Evolutionary conservation across 2,888 invertebrate species (phyloP), one percentile per base, ranked within the genome.

Genomic region (Volucella inanis): DNA sequence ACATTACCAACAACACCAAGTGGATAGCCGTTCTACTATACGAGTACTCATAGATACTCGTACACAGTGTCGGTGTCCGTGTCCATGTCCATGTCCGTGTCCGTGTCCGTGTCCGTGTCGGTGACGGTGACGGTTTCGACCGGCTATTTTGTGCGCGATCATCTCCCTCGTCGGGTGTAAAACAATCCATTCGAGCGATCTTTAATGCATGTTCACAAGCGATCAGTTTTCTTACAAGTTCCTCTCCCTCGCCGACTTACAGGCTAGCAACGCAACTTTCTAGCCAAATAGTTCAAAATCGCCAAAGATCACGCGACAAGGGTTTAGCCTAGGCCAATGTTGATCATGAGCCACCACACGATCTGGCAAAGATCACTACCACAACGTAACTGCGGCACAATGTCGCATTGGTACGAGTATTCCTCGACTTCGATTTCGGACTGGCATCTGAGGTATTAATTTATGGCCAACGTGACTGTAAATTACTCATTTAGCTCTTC

Each of bases 121-220:
- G 49, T 41, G 49, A 43, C 43, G 59, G 41, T 55, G 74, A 39
- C 54, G 74, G 52, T 62, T 57, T 64, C 75, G 55, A 45, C 15
- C 6, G 49, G 31, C 43, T 38, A 72, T 54, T 72, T 61, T 47
- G 59, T 61, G 45, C 68, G 78, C 83, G 67, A 68, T 71, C 77
- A 59, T 71, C 79, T 52, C 14, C 61, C 47, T 55, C 74, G 12
- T 55, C 50, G 49, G 54, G 50, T 77, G 72, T 85, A 80, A 77
- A 85, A 81, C 81, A 81, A 85, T 85, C 85, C 85, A 85, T 85
- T 85, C 65, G 57, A 85, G 76, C 85, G 81, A 85, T 85, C 85
- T 81, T 85, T 76, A 85, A 80, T 85, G 76, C 85, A 85, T 85
- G 85, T 81, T 85, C 80, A 80, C 77, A 85, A 81, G 81, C 85